Base-by-base conservation (phyloP, 2,888 invertebrate species). In the Eristalinus sepulchralis region DNA sequence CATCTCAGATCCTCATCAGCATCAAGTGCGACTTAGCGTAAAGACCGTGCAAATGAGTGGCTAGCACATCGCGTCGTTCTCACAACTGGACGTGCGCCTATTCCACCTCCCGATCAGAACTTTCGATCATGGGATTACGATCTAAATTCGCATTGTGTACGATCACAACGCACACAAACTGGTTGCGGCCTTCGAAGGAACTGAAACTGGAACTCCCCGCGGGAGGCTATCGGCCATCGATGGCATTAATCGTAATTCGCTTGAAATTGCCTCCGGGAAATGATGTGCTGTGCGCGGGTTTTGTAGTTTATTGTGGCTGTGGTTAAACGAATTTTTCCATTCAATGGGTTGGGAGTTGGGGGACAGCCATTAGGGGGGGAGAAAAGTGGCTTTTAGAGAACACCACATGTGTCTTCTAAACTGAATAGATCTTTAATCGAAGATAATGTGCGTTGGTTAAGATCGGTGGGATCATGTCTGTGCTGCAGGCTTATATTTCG, bases 41-140 rank as follows among this genome's bases (percentile, higher is more conserved):
- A 66, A 62, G 67, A 68, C 76, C 71, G 80, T 81, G 84, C 84
- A 85, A 85, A 85, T 85, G 84, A 85, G 71, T 81, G 20, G 55
- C 57, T n/a, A n/a, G 66, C 82, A 83, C 77, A 72, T 76, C 81
- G 72, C 72, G 72, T 67, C 60, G 55, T 80, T 67, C 66, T 57
- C 75, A 57, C 68, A 73, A 73, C 17, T 73, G 27, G 34, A 39
- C 47, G 31, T 64, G 57, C 55, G 64, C 59, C 47, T 66, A 63
- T 20, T 67, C 47, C 55, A 60, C 24, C n/a, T 6, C n/a, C 67
- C 81, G 76, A 84, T 85, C 84, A 72, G 63, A 72, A 85, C 84
- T 85, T 72, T 85, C 76, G 84, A 85, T 85, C 84, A 81, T 85
- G 47, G 84, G 72, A 77, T 85, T 81, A 81, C 72, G 81, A 85